Evolutionary conservation across 2,113 vertebrate species (phyloP), one percentile per base, ranked within the genome.

Genomic region (Lampris megalopsis): DNA sequence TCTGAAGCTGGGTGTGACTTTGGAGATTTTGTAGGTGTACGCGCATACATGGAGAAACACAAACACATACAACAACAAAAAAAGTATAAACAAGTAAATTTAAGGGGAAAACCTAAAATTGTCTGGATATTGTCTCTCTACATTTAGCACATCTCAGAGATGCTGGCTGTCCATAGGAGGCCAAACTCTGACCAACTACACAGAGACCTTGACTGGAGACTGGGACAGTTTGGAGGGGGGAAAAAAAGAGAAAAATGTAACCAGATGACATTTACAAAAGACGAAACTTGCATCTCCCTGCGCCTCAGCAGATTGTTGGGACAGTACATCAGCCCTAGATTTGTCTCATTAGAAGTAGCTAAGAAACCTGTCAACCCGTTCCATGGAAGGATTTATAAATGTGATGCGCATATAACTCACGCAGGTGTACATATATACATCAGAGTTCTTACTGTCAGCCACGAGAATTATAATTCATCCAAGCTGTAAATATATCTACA

Each of bases 331-430:
- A 65, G 74, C 42, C 35, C 0, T 0, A 61, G 69, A 75, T 84
- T 69, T 82, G 57, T 85, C 43, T 73, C 11, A 3, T 61, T 66
- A 24, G 69, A 75, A 68, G 68, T 59, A 70, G 63, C 53, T 64
- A 64, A 47, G 24, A 45, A 45, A 53, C 36, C 50, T 82, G 59
- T 81, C 60, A 82, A 66, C 68, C 48, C 48, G 54, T 70, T 41
- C 59, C 57, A 53, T 6, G 52, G 68, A 63, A 70, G 63, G 71
- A 59, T 80, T 73, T 49, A 77, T 77, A 74, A 75, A 50, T 70
- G 63, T 45, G 60, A 74, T 74, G 61, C 73, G 37, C 66, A 72
- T 62, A 68, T 70, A 73, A 78, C 49, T 72, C 71, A 76, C 43
- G 63, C 36, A 38, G 56, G 49, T 24, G 41, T n/a, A 63, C 43